Percentiles rank a stretch among this genome's conserved stretches.
Conservation (phyloP, 2,113 vertebrate genomes). For the Lagopus muta region DNA sequence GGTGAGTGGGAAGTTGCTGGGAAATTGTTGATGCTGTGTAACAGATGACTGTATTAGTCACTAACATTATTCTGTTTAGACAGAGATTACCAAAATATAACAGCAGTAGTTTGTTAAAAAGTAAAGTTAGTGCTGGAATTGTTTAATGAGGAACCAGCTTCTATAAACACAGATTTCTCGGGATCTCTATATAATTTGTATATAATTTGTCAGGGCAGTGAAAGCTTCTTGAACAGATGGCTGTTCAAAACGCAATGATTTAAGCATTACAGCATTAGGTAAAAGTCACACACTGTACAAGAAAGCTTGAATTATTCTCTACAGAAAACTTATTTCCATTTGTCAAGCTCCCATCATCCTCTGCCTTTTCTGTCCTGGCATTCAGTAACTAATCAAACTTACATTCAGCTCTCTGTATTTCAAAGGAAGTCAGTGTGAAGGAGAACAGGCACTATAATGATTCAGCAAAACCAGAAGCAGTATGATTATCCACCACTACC, state of each 20-base stretch:
- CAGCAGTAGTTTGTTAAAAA: background rate
- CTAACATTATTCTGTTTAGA: background rate
- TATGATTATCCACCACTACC: background rate
- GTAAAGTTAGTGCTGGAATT: background rate
- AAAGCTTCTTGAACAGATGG: background rate
- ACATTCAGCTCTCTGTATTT: background rate
- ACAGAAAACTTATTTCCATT: background rate
- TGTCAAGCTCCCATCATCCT: background rate
- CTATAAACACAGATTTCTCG: slow-evolving; percentile 11
- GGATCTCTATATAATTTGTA: background rate
- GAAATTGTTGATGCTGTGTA: background rate
- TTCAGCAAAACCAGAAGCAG: background rate
- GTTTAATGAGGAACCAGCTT: background rate
- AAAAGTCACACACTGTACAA: background rate
- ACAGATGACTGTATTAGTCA: slow-evolving; percentile 9
- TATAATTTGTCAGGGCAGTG: background rate
- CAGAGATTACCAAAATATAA: slow-evolving; percentile 3
- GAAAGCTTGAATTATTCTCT: background rate
- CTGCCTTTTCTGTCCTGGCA: background rate
- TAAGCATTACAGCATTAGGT: background rate
- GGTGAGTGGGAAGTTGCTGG: background rate
- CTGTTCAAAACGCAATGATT: background rate
- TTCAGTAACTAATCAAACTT: background rate
- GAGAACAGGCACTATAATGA: background rate
- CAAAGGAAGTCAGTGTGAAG: background rate